phyloP scores from a whole-genome alignment of 1,140 invertebrate genomes.

The Heliconius eleuchia region DNA sequence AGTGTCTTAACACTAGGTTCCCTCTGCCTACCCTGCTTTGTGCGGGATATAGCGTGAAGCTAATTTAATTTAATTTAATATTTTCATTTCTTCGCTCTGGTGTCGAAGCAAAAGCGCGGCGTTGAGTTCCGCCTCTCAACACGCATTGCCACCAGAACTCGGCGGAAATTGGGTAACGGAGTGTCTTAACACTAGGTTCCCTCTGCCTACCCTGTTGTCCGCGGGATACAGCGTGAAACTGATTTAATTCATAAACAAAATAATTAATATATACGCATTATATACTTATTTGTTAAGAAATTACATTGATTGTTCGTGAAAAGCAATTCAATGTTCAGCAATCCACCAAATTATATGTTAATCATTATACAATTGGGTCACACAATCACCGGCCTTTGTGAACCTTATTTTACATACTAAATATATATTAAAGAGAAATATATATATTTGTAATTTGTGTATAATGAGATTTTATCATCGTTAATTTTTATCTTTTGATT shows the following conservation, averaged over 20 bases:
- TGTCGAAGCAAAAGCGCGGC: too few relatives aligned
- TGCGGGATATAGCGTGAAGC: too few relatives aligned
- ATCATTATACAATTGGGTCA: slow-evolving; percentile 6
- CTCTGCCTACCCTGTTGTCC: too few relatives aligned
- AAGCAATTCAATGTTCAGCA: background rate
- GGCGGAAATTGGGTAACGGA: too few relatives aligned
- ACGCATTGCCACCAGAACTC: too few relatives aligned
- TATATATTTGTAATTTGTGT: background rate
- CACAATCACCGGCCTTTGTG: slow-evolving; percentile 1
- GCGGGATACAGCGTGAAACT: too few relatives aligned
- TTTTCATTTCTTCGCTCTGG: too few relatives aligned
- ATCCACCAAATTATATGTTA: slow-evolving; percentile 6
- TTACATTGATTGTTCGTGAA: slow-evolving; percentile 6
- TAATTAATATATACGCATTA: background rate
- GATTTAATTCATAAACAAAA: background rate
- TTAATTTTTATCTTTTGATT: background rate
- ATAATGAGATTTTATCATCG: background rate
- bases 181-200: too few relatives aligned
- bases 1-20: too few relatives aligned
- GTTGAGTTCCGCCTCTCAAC: too few relatives aligned
- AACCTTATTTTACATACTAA: slow-evolving; percentile 3
- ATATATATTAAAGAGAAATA: background rate
- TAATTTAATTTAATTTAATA: too few relatives aligned
- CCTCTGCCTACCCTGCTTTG: too few relatives aligned
- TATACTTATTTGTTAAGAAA: background rate